Evolutionary conservation across 2,113 vertebrate species (phyloP), one percentile per base, ranked within the genome.

Genomic region (Anser brachyrhynchus): DNA sequence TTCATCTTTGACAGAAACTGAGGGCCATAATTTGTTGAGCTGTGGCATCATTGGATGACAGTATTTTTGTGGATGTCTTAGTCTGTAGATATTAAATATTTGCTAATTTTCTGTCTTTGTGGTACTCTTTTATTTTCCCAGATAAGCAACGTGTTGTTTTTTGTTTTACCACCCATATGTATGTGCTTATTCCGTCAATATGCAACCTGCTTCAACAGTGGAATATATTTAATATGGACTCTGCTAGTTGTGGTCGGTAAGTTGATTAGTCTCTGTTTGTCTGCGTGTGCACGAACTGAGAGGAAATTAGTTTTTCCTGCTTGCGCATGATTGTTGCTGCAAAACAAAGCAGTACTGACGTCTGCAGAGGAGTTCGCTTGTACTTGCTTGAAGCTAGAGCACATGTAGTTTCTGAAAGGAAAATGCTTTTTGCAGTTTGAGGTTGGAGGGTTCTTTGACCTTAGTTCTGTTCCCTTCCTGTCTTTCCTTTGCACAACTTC

Each of bases 131-230:
- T 29, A 75, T 83, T 51, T 43, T 90, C 93, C 93, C 98, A 99
- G 99, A 99, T 99, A 98, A 99, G 99, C 99, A 99, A 99, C 97
- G 18, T 99, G 96, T 97, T 99, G 96, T 99, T 99, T 98, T 99
- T 99, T 97, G 92, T 99, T 97, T 98, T 99, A 87, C 99, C 99
- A 14, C 99, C 99, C 89, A 99, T 99, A 97, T 98, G 99, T 97
- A 99, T 99, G 99, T 99, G 98, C 96, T 98, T 99, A 93, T 99
- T 99, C 91, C 99, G 98, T 93, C 99, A 99, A 95, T 99, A 99
- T 6, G 99, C 99, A 84, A 98, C 98, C 67, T 99, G 98, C 97
- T 99, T 99, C 99, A 99, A 99, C 99, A 99, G 98, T 71, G 99
- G 99, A 95, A 99, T 99, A 97, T 99, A 99, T 98, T 98, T 99